These are phyloP conservation scores for Halictus rubicundus DNA, from an alignment of 1,140 invertebrate genomes.

Conservation along the genomic window DNA sequence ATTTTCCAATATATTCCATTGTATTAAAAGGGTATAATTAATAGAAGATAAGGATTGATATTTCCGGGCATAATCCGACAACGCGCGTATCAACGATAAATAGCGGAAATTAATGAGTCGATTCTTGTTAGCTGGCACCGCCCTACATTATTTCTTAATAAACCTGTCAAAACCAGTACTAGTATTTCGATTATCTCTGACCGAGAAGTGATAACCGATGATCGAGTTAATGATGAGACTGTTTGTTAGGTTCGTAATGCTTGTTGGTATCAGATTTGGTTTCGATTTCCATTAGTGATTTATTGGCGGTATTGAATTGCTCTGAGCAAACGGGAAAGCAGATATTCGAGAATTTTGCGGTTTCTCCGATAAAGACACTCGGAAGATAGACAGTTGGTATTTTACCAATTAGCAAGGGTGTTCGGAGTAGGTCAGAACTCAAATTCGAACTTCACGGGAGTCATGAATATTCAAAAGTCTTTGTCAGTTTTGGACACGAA, in stretches of 20 bases:
- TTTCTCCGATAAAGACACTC: neutral
- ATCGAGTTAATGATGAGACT: conserved; percentile 10
- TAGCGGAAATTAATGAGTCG: too few relatives aligned
- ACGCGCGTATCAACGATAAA: too few relatives aligned
- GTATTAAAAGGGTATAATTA: too few relatives aligned
- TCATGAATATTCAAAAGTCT: too few relatives aligned
- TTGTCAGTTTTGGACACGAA: too few relatives aligned
- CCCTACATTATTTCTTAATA: too few relatives aligned
- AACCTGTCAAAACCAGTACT: neutral
- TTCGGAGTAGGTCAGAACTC: neutral
- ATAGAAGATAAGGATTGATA: too few relatives aligned
- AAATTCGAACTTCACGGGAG: too few relatives aligned
- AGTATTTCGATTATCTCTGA: neutral
- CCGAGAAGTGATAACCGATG: conserved; percentile 24
- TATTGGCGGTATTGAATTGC: conserved; percentile 3
- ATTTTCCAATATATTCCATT: too few relatives aligned
- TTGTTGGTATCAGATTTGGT: conserved; percentile 12
- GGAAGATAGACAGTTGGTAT: neutral
- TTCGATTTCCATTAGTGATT: conserved; percentile 4
- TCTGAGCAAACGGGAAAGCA: neutral
- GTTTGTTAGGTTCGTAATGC: neutral
- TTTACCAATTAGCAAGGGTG: too few relatives aligned
- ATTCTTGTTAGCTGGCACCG: too few relatives aligned
- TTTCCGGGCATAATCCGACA: too few relatives aligned
- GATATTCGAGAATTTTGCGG: neutral